These are phyloP conservation scores for Meda fulgida DNA, from an alignment of 2,797 vertebrate genomes.

Conservation along the genomic window DNA sequence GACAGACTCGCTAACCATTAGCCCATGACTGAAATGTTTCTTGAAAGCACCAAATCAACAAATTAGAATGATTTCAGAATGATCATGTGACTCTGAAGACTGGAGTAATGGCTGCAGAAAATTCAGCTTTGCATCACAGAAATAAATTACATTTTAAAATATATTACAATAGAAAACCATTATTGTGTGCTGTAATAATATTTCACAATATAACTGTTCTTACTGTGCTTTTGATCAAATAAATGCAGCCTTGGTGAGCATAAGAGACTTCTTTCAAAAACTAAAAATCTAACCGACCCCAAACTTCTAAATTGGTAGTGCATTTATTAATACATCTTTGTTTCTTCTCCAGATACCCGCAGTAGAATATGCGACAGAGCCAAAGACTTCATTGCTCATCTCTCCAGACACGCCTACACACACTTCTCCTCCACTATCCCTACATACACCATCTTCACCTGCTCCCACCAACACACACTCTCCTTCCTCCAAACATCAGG, in stretches of 20 bases:
- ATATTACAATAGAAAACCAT: not conserved
- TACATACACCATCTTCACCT: conserved; percentile 38
- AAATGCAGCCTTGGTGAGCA: not conserved
- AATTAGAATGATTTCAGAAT: not conserved
- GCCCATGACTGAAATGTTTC: not conserved
- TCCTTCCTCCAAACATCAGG: conserved; percentile 85
- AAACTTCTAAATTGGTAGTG: not conserved
- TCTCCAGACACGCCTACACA: conserved; percentile 56
- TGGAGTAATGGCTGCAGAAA: not conserved
- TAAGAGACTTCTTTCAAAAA: not conserved
- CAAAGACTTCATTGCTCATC: conserved; percentile 79
- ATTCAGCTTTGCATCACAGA: not conserved
- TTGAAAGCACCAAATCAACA: not conserved
- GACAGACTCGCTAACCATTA: no score
- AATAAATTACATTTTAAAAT: not conserved
- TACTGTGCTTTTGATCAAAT: not conserved
- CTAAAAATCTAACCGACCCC: not conserved
- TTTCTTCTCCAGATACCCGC: conserved; percentile 45
- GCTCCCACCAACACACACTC: conserved; percentile 73
- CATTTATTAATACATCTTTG: not conserved
- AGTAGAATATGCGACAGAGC: conserved; percentile 78
- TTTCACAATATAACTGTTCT: not conserved
- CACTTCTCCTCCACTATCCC: conserved; percentile 32
- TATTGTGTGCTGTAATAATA: not conserved
- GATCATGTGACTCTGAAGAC: not conserved